Base-by-base conservation (phyloP, 2,797 vertebrate genomes). In the Tenualosa ilisha region DNA sequence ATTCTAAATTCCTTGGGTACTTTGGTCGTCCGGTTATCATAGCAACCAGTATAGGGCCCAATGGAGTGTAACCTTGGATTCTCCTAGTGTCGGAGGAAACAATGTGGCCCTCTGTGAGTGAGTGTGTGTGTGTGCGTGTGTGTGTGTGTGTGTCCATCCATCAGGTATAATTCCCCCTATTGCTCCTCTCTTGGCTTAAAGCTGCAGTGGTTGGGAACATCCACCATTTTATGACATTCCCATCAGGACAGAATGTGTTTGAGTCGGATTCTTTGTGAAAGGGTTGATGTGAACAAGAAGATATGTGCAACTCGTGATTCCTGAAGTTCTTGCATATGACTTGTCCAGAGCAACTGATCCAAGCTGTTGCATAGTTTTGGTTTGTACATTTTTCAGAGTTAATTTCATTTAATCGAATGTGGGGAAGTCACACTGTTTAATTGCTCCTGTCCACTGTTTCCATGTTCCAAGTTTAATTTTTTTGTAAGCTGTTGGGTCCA, bases 1-100 rank as follows among this genome's bases (percentile, higher is more conserved):
- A 79, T 46, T 79, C 72, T 79, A 79, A 79, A 79, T 79, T 79
- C 72, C 72, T 79, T 40, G 40, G 72, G 40, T 79, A 79, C 72
- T 79, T 79, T 79, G 72, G 72, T 43, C 37, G 37, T 43, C 40
- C 72, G 37, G 72, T 79, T 79, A 79, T 79, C 81, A 82, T 40
- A 31, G 81, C 50, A 59, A 82, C 50, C 51, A 12, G 54, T 53
- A 56, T 59, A 11, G 54, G 49, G 15, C n/a, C 49, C 40, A 51
- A 37, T 82, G 24, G 46, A 82, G 54, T 54, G 54, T 31, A 53
- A 82, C 81, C 81, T 59, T 82, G 81, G 37, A 82, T 79, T 79
- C 72, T 79, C 13, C 20, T 24, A 82, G 54, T 53, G 31, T 24
- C 50, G 4, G 54, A 79, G 72, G 72, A 46, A 82, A 82, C 50